Evolutionary conservation across 2,888 invertebrate species (phyloP).

Genomic region (Lasioglossum malachurum): DNA sequence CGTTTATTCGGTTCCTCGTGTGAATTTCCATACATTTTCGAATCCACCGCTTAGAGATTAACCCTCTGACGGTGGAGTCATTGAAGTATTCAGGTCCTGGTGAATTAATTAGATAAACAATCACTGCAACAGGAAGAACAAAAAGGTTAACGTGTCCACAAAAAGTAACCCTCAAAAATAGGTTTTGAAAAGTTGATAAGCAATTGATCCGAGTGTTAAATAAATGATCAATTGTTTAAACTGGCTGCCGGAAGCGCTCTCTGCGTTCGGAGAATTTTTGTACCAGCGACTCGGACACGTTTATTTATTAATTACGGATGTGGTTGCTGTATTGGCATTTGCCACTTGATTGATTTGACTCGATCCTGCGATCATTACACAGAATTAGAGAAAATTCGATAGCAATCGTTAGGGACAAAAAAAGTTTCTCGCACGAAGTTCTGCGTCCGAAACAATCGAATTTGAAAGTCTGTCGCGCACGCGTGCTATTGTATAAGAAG

Average conservation of each 20-base stretch:
- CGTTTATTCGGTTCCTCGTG: no score
- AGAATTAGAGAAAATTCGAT: neutral
- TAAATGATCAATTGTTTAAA: neutral
- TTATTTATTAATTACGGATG: neutral
- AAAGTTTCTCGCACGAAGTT: neutral
- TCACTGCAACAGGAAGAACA: no score
- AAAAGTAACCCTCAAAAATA: no score
- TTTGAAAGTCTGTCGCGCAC: conserved; percentile 7
- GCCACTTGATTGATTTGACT: neutral
- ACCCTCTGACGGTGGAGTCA: no score
- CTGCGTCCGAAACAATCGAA: conserved; percentile 1
- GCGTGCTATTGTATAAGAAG: conserved; percentile 6
- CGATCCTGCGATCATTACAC: neutral
- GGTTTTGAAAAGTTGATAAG: no score
- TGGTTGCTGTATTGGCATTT: neutral
- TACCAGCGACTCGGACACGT: neutral
- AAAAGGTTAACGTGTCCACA: no score
- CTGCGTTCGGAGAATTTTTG: neutral
- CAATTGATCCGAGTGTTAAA: no score
- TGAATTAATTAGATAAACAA: no score
- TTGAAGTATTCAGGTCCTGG: no score
- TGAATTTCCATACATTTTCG: no score
- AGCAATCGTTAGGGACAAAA: neutral
- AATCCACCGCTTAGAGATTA: no score
- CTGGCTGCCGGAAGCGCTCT: neutral